phyloP scores from a whole-genome alignment of 2,888 invertebrate species.

The Drosophila bunnanda region DNA sequence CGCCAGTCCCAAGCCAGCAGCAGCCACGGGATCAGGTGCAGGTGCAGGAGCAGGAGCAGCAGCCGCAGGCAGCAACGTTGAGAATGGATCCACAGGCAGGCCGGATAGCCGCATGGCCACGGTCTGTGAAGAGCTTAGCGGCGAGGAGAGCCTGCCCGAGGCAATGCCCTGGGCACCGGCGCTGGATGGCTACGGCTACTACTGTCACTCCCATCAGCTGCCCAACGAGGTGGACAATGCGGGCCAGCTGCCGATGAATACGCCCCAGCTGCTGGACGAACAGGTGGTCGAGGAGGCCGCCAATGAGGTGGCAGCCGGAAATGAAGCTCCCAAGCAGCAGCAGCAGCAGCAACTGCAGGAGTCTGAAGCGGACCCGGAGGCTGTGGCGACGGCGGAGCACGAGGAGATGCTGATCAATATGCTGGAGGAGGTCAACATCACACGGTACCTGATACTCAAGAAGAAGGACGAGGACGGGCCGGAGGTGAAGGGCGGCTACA shows the following conservation, averaged over 20 bases:
- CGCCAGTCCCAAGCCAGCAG: background rate
- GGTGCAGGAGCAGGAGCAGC: background rate
- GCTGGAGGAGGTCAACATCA: slow-evolving; percentile 93
- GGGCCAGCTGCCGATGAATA: slow-evolving; percentile 39
- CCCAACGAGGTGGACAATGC: slow-evolving; percentile 56
- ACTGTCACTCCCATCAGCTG: slow-evolving; percentile 75
- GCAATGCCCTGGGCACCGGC: slow-evolving; percentile 3
- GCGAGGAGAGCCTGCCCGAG: slow-evolving; percentile 24
- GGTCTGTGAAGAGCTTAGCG: slow-evolving; percentile 81
- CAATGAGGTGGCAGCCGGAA: background rate
- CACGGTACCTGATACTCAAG: slow-evolving; percentile 91
- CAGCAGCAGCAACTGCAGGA: background rate
- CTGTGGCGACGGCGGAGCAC: slow-evolving; percentile 35
- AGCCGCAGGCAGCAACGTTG: slow-evolving; percentile 18
- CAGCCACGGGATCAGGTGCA: background rate
- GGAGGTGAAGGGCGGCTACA: slow-evolving; percentile 95
- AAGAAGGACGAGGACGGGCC: slow-evolving; percentile 93
- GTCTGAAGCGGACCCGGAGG: slow-evolving; percentile 1
- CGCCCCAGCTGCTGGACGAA: slow-evolving; percentile 52
- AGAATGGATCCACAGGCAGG: slow-evolving; percentile 54
- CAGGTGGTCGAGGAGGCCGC: background rate
- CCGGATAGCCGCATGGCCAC: slow-evolving; percentile 85
- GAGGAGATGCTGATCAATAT: slow-evolving; percentile 85
- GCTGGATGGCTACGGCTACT: slow-evolving; percentile 49
- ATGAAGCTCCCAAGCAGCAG: background rate